These are phyloP conservation scores for Ariopsis seemanni DNA, from an alignment of 2,113 vertebrate genomes.

Conservation along the genomic window DNA sequence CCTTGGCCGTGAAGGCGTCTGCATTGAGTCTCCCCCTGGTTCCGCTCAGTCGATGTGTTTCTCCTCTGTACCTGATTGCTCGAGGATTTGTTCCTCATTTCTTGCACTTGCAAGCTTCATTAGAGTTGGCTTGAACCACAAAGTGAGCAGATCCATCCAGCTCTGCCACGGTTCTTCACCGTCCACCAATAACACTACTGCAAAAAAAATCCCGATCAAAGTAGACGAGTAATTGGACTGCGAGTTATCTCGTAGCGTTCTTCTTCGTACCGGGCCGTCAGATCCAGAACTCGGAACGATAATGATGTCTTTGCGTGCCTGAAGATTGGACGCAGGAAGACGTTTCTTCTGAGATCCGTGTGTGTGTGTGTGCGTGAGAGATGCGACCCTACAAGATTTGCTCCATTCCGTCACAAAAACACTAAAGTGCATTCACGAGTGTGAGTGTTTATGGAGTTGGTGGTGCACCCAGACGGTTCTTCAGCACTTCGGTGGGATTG, in stretches of 20 bases:
- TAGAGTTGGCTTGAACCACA: neutral
- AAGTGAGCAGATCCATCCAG: neutral
- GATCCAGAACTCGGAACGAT: neutral
- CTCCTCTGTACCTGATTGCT: neutral
- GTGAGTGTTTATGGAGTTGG: neutral
- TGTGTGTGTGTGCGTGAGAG: neutral
- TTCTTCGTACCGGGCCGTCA: neutral
- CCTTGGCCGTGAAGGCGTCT: conserved; percentile 44
- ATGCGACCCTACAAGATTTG: conserved; percentile 24
- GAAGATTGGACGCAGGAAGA: conserved; percentile 2
- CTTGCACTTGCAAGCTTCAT: conserved; percentile 8
- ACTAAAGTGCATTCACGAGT: neutral
- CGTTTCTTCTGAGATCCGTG: neutral
- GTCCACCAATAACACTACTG: neutral
- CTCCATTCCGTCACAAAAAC: conserved; percentile 26
- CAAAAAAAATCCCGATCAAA: neutral
- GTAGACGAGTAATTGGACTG: neutral
- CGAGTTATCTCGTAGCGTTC: neutral
- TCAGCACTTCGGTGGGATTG: neutral
- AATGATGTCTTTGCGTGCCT: neutral
- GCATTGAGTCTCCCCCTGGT: conserved; percentile 24
- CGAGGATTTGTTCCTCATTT: neutral
- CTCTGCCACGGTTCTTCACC: neutral
- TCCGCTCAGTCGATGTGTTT: conserved; percentile 13
- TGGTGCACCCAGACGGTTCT: conserved; percentile 14